These are phyloP conservation scores for Oophaga sylvatica DNA, from an alignment of 2,797 vertebrate species.

Conservation along the genomic window DNA sequence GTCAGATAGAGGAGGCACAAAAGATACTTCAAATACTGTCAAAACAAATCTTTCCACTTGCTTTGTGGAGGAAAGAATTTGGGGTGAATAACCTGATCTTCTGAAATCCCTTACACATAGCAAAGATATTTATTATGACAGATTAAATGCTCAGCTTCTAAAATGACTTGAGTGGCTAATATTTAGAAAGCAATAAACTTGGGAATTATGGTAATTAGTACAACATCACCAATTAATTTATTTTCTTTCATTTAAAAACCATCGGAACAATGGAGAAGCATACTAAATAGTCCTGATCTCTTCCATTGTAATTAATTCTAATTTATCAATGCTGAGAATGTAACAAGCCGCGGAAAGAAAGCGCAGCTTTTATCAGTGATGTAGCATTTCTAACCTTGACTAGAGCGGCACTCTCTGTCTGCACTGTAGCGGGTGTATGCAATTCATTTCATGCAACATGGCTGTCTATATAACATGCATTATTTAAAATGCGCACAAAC, in stretches of 20 bases:
- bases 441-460: too few species aligned
- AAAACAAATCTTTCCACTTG: conserved; percentile 66
- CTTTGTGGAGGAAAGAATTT: conserved; percentile 67
- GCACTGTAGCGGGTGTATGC: too few species aligned
- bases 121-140: conserved; percentile 71
- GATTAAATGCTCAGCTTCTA: conserved; percentile 72
- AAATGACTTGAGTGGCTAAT: conserved; percentile 72
- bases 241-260: conserved; percentile 69
- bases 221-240: conserved; percentile 68
- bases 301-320: conserved; percentile 46
- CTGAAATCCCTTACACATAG: conserved; percentile 71
- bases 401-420: too few species aligned
- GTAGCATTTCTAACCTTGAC: too few species aligned
- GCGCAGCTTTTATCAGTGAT: background rate
- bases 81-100: conserved; percentile 69
- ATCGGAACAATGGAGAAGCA: conserved; percentile 56
- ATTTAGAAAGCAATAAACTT: conserved; percentile 76
- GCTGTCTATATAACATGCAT: too few species aligned
- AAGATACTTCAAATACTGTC: conserved; percentile 64
- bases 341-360: background rate
- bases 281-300: conserved; percentile 58
- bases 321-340: conserved; percentile 21
- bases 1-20: conserved; percentile 38
- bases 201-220: conserved; percentile 68
- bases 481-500: too few species aligned